These are phyloP conservation scores for Rhineura floridana DNA, from an alignment of 2,113 vertebrate species.

Conservation along the genomic window DNA sequence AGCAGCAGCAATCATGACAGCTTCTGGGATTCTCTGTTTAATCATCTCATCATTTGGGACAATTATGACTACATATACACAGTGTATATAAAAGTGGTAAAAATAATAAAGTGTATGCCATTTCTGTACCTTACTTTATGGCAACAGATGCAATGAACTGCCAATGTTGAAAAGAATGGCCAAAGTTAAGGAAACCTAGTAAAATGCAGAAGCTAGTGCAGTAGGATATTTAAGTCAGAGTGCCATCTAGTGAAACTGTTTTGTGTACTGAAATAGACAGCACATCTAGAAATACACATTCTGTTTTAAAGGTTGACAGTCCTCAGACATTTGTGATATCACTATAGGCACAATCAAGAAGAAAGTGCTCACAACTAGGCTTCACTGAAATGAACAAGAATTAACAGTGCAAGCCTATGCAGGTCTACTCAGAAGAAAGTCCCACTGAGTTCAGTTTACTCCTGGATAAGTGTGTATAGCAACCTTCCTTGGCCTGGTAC, in stretches of 20 bases:
- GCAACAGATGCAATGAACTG: conserved; percentile 52
- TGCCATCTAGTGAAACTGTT: conserved; percentile 72
- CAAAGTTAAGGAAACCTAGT: conserved; percentile 5
- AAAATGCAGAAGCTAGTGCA: background rate
- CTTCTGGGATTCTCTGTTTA: conserved; percentile 44
- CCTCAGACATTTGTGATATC: background rate
- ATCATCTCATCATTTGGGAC: conserved; percentile 35
- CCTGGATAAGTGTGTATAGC: background rate
- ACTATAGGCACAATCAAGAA: rapidly evolving
- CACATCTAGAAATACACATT: rapidly evolving
- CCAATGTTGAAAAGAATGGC: conserved; percentile 46
- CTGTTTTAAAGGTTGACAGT: background rate
- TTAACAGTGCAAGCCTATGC: background rate
- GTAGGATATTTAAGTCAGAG: conserved; percentile 61
- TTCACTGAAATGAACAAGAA: background rate
- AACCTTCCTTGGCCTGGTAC: no score
- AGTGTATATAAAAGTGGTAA: conserved; percentile 22
- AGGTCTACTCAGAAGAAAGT: no score
- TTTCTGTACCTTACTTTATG: conserved; percentile 43
- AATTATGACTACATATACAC: conserved; percentile 34
- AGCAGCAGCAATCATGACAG: background rate
- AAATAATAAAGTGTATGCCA: conserved; percentile 19
- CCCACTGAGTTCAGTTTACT: background rate
- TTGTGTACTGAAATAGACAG: background rate
- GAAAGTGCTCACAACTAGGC: background rate